Base-by-base conservation (phyloP, 1,140 invertebrate species). In the Eriosoma lanigerum region DNA sequence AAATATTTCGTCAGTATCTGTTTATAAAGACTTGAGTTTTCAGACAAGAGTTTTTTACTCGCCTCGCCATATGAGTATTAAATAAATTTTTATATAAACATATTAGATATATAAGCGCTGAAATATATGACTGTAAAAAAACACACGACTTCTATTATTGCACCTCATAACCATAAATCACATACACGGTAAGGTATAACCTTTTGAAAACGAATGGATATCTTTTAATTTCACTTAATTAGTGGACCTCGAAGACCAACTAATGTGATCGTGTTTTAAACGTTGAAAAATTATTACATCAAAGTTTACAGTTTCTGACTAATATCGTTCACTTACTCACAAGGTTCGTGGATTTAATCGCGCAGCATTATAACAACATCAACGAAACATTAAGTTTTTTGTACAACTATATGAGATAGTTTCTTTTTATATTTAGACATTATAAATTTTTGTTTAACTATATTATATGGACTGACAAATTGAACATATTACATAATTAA, bases 171-270 rank as follows among this genome's bases (percentile, higher is more conserved):
- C 46, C 46, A 72, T 72, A 50, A 72, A 72, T 50, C 68, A 72
- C 46, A 13, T 12, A 13, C 17, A 4, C 8, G 3, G 24, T 72
- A 68, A 68, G n/a, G n/a, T 17, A 21, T 70, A n/a, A 48, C 44
- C 44, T 70, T 70, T 62, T 62, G 17, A 32, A 29, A 62, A 19
- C 3, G 32, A 32, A 29, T 8, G 29, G 19, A 64, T 64, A 44
- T 38, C 24, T 72, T 58, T 50, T 72, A 48, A 70, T 70, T 48
- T 70, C 46, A 70, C 68, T 50, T 70, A 26, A 72, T 72, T 72
- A 50, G 21, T 29, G 19, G 44, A 48, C 68, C 68, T 72, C 68
- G 68, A 72, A 26, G 50, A 26, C 8, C 19, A 32, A 19, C 24
- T 17, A 13, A 50, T 44, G 0, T n/a, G 19, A 72, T 48, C 46